Conservation (phyloP, 2,888 invertebrate genomes). For the Patella depressa region DNA sequence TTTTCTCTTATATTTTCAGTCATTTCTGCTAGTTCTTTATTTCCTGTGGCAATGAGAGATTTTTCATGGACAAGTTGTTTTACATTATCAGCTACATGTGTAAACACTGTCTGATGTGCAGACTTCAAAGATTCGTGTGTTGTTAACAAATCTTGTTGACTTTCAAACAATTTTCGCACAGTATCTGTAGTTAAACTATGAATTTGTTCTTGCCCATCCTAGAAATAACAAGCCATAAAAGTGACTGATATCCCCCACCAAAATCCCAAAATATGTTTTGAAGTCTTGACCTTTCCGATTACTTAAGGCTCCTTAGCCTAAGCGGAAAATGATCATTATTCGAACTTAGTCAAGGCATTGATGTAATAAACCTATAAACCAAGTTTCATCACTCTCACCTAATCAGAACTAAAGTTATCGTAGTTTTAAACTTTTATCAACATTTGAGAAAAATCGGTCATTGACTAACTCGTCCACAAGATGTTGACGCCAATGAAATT, state of each 20-base stretch:
- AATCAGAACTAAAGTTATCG: too few species aligned
- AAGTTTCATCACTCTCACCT: too few species aligned
- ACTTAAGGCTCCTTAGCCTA: background rate
- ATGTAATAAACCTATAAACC: too few species aligned
- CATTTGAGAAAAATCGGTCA: too few species aligned
- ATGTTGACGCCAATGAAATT: too few species aligned
- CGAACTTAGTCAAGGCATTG: too few species aligned
- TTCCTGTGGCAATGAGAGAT: conserved; percentile 76
- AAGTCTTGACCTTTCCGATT: background rate
- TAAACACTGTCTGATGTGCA: conserved; percentile 71
- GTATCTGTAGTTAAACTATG: conserved; percentile 72
- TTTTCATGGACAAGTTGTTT: conserved; percentile 76
- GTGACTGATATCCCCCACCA: too few species aligned
- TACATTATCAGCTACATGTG: conserved; percentile 75
- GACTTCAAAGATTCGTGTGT: conserved; percentile 73
- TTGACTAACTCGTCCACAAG: too few species aligned
- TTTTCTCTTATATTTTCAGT: conserved; percentile 75
- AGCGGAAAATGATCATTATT: too few species aligned
- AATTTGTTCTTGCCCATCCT: conserved; percentile 74
- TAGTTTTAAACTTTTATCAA: too few species aligned
- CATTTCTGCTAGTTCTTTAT: conserved; percentile 75
- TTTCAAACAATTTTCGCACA: conserved; percentile 71
- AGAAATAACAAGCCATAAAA: conserved; percentile 22
- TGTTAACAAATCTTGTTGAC: conserved; percentile 73
- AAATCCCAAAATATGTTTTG: background rate